phyloP scores from a whole-genome alignment of 2,113 vertebrate genomes.

The Callopanchax toddi region DNA sequence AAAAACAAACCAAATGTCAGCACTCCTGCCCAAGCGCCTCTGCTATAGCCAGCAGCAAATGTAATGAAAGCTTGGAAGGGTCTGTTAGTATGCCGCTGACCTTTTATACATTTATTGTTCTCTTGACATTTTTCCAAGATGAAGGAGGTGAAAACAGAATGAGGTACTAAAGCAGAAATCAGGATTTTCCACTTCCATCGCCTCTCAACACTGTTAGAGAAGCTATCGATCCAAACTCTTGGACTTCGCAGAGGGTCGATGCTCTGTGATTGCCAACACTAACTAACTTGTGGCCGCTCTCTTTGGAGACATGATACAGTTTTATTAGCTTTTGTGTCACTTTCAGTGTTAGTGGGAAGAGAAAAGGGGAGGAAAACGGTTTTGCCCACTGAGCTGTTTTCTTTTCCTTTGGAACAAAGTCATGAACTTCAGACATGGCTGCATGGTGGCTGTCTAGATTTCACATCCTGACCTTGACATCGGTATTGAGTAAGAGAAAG shows the following conservation, averaged over 20 bases:
- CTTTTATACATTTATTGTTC: constrained; percentile 78
- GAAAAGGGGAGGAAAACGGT: constrained; percentile 25
- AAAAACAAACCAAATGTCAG: constrained; percentile 86
- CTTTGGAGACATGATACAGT: constrained; percentile 56
- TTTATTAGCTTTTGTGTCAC: constrained; percentile 69
- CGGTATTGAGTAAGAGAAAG: background rate
- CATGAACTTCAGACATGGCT: constrained; percentile 13
- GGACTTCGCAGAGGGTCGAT: constrained; percentile 68
- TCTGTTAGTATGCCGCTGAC: constrained; percentile 81
- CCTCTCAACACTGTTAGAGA: constrained; percentile 57
- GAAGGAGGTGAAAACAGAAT: constrained; percentile 66
- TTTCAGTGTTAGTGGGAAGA: constrained; percentile 41
- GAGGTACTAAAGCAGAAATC: constrained; percentile 66
- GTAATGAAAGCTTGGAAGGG: constrained; percentile 78
- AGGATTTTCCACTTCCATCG: constrained; percentile 59
- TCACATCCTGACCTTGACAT: constrained; percentile 5
- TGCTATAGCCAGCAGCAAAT: constrained; percentile 69
- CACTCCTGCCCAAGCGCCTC: constrained; percentile 68
- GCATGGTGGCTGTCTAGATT: background rate
- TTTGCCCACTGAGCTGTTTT: constrained; percentile 30
- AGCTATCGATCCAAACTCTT: constrained; percentile 79
- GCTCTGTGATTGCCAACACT: constrained; percentile 75
- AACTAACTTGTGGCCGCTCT: constrained; percentile 69
- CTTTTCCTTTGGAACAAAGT: constrained; percentile 22
- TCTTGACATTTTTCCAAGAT: constrained; percentile 81